Evolutionary conservation across 2,888 invertebrate species (phyloP).

Genomic region (Auanema freiburgensis): DNA sequence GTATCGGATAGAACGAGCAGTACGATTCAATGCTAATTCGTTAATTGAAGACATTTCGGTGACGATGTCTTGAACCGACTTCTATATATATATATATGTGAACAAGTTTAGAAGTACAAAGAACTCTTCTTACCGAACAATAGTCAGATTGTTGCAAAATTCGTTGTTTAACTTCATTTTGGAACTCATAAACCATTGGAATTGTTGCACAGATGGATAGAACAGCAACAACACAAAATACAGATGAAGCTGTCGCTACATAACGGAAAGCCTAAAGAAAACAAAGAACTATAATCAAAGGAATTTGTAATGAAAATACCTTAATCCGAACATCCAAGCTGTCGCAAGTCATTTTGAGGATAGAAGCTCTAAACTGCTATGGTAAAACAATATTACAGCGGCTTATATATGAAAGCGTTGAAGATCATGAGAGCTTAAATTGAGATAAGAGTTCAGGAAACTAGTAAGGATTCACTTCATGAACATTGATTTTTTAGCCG

Average conservation of each 20-base stretch:
- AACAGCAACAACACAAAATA: constrained; percentile 15
- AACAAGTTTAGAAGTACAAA: neutral
- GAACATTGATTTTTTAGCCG: no score
- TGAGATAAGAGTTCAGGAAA: no score
- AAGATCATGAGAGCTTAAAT: no score
- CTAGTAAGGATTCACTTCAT: no score
- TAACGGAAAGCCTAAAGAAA: constrained; percentile 13
- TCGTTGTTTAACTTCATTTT: neutral
- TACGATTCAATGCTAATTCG: neutral
- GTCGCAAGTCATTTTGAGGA: no score
- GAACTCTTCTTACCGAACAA: neutral
- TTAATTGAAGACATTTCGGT: neutral
- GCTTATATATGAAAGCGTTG: no score
- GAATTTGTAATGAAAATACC: no score
- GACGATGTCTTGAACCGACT: constrained; percentile 4
- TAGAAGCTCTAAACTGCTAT: no score
- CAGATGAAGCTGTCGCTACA: constrained; percentile 6
- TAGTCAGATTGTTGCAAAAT: neutral
- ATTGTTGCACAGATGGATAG: constrained; percentile 16
- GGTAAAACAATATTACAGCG: no score
- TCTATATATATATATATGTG: neutral
- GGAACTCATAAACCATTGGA: constrained; percentile 9
- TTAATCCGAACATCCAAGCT: no score
- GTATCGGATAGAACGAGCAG: neutral
- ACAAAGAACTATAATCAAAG: no score